phyloP scores from a whole-genome alignment of 2,888 invertebrate genomes.

The Gerris lacustris region DNA sequence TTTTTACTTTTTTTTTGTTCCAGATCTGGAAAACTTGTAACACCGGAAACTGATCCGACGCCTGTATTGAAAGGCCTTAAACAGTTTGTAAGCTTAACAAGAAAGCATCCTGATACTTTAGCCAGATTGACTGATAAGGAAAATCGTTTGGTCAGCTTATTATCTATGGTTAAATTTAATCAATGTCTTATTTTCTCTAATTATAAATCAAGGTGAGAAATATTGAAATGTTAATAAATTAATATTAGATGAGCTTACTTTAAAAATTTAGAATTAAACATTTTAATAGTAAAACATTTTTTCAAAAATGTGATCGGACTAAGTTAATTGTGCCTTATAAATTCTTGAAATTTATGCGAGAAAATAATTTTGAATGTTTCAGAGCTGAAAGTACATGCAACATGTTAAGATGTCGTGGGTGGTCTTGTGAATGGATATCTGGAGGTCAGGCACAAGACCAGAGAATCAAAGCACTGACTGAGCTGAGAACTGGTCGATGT shows the following conservation, averaged over 20 bases:
- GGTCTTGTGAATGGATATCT: slow-evolving; percentile 64
- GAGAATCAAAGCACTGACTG: slow-evolving; percentile 60
- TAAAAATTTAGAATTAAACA: no score
- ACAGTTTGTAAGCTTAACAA: slow-evolving; percentile 59
- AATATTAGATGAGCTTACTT: no score
- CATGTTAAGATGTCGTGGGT: slow-evolving; percentile 56
- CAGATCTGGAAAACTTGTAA: slow-evolving; percentile 44
- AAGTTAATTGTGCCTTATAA: no score
- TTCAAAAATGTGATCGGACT: no score
- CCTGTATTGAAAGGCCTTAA: slow-evolving; percentile 66
- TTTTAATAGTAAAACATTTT: no score
- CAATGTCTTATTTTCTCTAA: slow-evolving; percentile 89
- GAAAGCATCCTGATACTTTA: slow-evolving; percentile 44
- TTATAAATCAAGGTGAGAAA: slow-evolving; percentile 55
- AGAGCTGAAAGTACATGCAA: slow-evolving; percentile 69
- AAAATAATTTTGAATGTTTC: slow-evolving; percentile 28
- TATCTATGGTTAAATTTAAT: slow-evolving; percentile 61
- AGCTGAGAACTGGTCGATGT: slow-evolving; percentile 66
- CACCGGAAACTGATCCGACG: slow-evolving; percentile 48
- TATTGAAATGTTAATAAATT: slow-evolving; percentile 13
- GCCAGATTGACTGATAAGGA: slow-evolving; percentile 55
- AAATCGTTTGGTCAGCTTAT: slow-evolving; percentile 50
- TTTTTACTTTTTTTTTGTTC: no score
- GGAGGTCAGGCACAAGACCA: slow-evolving; percentile 68
- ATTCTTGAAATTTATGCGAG: no score